A percentile compares a stretch with the other conserved stretches of the same genome.
Conservation (phyloP, 2,888 invertebrate genomes). For the Galerucella calmariensis region DNA sequence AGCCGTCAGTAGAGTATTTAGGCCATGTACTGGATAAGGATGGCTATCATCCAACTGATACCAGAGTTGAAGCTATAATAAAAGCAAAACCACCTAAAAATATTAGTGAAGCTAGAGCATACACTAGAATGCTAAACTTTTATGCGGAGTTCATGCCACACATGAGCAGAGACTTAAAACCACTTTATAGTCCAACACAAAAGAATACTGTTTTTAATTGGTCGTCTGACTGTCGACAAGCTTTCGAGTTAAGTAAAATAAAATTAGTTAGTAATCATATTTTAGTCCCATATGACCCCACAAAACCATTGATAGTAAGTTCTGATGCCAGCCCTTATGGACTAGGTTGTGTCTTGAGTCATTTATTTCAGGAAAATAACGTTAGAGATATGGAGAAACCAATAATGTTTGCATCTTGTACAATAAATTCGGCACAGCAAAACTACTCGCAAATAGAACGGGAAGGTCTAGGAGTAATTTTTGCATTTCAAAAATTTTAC, state of each 20-base stretch:
- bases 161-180: conserved; percentile 20
- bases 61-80: conserved; percentile 19
- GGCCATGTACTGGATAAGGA: background rate
- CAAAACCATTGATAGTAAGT: conserved; percentile 16
- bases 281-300: conserved; percentile 22
- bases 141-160: conserved; percentile 17
- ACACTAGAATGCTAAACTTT: conserved; percentile 23
- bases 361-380: conserved; percentile 10
- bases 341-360: conserved; percentile 21
- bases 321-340: conserved; percentile 14
- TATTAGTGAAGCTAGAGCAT: conserved; percentile 7
- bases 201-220: conserved; percentile 13
- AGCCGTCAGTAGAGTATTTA: too few species aligned
- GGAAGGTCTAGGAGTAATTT: conserved; percentile 21
- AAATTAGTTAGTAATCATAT: conserved; percentile 8
- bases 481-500: conserved; percentile 24
- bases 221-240: background rate
- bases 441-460: conserved; percentile 22
- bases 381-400: conserved; percentile 19
- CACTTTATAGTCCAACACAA: conserved; percentile 14
- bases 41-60: conserved; percentile 17
- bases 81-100: conserved; percentile 15
- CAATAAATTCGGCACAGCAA: conserved; percentile 17
- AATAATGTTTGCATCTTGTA: conserved; percentile 17
- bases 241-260: background rate